Base-by-base conservation (phyloP, 2,797 vertebrate genomes). In the Malacoctenus gilli region DNA sequence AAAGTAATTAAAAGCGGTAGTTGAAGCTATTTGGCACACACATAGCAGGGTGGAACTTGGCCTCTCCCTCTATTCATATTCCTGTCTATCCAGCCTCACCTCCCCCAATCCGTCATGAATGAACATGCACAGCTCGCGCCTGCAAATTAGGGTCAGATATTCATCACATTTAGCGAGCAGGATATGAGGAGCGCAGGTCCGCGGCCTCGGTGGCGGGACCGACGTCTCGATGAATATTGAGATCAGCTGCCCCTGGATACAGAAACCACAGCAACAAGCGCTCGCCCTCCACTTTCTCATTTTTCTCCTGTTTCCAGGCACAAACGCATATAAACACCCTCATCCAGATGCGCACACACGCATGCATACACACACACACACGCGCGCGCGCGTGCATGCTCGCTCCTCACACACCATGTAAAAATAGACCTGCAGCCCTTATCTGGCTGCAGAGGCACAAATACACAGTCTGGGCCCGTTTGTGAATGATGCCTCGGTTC, bases 141-240 rank as follows among this genome's bases (percentile, higher is more conserved):
- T 37, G 76, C 68, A 87, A 85, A 89, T 87, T 80, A 85, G 72
- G 72, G 77, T 82, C 79, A 84, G 35, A 43, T 44, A 71, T 82
- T 79, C 67, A 69, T 66, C 40, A 3, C 47, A 23, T 50, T 59
- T 61, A 38, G 37, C 38, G 32, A 35, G 36, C 60, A 49, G 66
- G 35, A 75, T 44, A 66, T 67, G 15, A 59, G 4, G 10, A 39
- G 47, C n/a, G 42, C 49, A 31, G 34, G 62, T 56, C 19, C 20
- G 52, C 25, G 1, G 59, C 57, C 31, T 46, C 20, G 1, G 30
- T 43, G 40, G 44, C 15, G 23, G 35, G 42, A 55, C 46, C 31
- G 34, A 9, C 20, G 23, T 36, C 56, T 43, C 10, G 15, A 53
- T 60, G 56, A 58, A 48, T 39, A 18, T n/a, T 1, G 20, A 39